Evolutionary conservation across 1,140 invertebrate species (phyloP).

Genomic region (Drosophila subpulchrella): DNA sequence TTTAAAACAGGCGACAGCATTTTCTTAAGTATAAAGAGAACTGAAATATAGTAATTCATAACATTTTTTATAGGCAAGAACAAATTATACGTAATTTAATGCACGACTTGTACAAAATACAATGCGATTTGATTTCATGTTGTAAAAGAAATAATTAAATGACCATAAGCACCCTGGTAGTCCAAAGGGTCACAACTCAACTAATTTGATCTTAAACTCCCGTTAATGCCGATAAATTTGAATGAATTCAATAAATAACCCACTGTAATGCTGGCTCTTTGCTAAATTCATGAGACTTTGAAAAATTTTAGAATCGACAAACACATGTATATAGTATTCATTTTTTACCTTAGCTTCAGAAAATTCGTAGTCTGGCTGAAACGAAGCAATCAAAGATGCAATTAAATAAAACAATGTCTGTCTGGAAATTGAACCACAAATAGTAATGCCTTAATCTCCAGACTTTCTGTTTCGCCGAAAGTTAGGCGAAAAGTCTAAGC

Average conservation of each 20-base stretch:
- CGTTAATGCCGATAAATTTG: slow-evolving; percentile 91
- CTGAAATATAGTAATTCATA: too few species aligned
- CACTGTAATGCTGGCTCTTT: slow-evolving; percentile 95
- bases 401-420: slow-evolving; percentile 99
- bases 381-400: slow-evolving; percentile 98
- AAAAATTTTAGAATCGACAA: slow-evolving; percentile 28
- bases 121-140: slow-evolving; percentile 97
- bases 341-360: slow-evolving; percentile 93
- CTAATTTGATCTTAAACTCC: slow-evolving; percentile 93
- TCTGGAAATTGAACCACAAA: slow-evolving; percentile 97
- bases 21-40: too few species aligned
- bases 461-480: slow-evolving; percentile 90
- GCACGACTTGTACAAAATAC: slow-evolving; percentile 99
- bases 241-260: slow-evolving; percentile 96
- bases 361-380: slow-evolving; percentile 99
- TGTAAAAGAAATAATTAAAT: slow-evolving; percentile 99
- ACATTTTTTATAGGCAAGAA: too few species aligned
- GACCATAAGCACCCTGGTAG: slow-evolving; percentile 99
- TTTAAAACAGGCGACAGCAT: background rate
- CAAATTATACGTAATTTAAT: slow-evolving; percentile 94
- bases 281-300: slow-evolving; percentile 96
- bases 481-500: slow-evolving; percentile 91
- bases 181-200: slow-evolving; percentile 97
- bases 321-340: too few species aligned
- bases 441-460: slow-evolving; percentile 93